A percentile compares a stretch with the other conserved stretches of the same genome.
Evolutionary conservation across 2,113 vertebrate genomes (phyloP).

Genomic region (Stictonetta naevosa): DNA sequence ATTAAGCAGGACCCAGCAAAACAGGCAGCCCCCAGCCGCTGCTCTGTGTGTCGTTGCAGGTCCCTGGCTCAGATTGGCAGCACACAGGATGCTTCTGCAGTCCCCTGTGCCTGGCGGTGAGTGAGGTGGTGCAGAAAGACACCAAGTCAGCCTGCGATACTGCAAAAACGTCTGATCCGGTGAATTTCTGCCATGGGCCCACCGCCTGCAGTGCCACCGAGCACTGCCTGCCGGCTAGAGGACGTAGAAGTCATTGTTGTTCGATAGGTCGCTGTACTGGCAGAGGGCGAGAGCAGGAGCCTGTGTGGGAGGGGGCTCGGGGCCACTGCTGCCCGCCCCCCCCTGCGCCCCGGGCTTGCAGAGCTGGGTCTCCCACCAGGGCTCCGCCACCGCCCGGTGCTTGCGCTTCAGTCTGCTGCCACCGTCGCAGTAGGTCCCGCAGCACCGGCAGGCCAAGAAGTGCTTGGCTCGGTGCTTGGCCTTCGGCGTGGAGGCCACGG

Average conservation of each 20-base stretch:
- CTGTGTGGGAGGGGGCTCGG: constrained; percentile 22
- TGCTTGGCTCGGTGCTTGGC: constrained; percentile 63
- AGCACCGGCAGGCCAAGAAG: constrained; percentile 77
- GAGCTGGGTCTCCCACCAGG: constrained; percentile 75
- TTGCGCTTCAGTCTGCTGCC: constrained; percentile 69
- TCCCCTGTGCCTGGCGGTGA: neutral
- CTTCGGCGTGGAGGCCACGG: neutral
- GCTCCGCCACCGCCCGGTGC: constrained; percentile 61
- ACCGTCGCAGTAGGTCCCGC: constrained; percentile 75
- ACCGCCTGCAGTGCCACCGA: neutral
- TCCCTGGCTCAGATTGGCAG: neutral
- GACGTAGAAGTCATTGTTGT: constrained; percentile 83
- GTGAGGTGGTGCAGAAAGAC: neutral
- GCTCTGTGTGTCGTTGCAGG: neutral
- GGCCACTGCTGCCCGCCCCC: constrained; percentile 48
- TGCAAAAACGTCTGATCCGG: neutral
- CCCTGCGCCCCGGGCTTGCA: constrained; percentile 55
- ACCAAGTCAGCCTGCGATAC: fast-evolving
- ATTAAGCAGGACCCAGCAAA: neutral
- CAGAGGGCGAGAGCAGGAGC: constrained; percentile 70
- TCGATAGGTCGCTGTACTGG: constrained; percentile 79
- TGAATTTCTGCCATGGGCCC: neutral
- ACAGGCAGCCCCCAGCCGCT: neutral
- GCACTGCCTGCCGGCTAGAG: constrained; percentile 46
- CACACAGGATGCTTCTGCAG: neutral